Evolutionary conservation across 2,888 invertebrate species (phyloP).

Genomic region (Macrophya alboannulata): DNA sequence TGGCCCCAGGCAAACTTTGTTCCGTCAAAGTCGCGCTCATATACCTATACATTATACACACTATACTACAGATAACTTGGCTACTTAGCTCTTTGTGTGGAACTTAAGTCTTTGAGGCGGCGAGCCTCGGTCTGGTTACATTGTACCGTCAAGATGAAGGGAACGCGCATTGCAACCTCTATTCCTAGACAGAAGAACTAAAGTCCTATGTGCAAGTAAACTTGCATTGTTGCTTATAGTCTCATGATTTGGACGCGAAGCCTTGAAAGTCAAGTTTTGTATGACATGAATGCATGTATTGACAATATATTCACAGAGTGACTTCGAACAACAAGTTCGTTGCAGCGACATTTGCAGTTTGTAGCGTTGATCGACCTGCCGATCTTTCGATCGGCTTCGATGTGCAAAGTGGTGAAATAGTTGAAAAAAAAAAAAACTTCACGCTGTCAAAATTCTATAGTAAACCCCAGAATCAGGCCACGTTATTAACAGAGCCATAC

Average conservation of each 20-base stretch:
- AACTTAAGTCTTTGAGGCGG: constrained; percentile 64
- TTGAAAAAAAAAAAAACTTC: not conserved
- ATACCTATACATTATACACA: not conserved
- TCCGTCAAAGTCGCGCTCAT: not conserved
- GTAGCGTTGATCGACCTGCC: not conserved
- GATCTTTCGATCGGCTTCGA: not conserved
- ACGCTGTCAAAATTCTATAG: not conserved
- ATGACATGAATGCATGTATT: not conserved
- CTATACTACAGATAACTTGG: constrained; percentile 61
- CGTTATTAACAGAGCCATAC: not conserved
- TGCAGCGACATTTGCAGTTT: not conserved
- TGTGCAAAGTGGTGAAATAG: not conserved
- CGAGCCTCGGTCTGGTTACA: constrained; percentile 32
- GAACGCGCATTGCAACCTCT: constrained; percentile 3
- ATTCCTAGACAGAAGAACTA: not conserved
- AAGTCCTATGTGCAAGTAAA: no score
- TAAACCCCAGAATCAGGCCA: not conserved
- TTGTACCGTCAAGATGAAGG: constrained; percentile 27
- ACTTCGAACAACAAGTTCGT: not conserved
- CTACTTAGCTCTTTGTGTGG: constrained; percentile 65
- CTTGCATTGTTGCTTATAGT: constrained; percentile 16
- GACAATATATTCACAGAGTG: not conserved
- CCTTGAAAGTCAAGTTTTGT: constrained; percentile 1
- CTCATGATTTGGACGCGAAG: not conserved
- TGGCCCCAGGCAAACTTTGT: constrained; percentile 28